phyloP scores from a whole-genome alignment of 2,888 invertebrate genomes.

The Allophyes oxyacanthae region DNA sequence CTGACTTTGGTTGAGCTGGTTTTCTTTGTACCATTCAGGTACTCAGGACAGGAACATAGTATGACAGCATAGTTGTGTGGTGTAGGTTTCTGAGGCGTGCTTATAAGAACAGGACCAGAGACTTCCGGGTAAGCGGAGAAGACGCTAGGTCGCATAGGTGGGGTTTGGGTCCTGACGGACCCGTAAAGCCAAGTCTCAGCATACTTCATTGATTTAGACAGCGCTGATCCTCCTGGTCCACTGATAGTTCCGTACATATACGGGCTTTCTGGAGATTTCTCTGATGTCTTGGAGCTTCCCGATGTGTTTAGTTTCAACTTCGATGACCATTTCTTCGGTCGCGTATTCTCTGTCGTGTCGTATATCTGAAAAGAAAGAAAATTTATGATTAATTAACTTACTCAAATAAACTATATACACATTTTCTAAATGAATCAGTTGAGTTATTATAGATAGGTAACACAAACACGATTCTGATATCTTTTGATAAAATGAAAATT shows the following conservation, averaged over 20 bases:
- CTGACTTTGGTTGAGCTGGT: conserved; percentile 92
- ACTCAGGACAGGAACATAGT: conserved; percentile 95
- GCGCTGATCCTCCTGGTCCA: conserved; percentile 91
- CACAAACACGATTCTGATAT: too few species aligned
- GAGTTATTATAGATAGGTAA: too few species aligned
- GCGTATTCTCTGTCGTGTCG: conserved; percentile 86
- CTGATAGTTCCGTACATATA: conserved; percentile 86
- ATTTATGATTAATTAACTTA: conserved; percentile 1
- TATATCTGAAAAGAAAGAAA: conserved; percentile 81
- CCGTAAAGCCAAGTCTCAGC: conserved; percentile 96
- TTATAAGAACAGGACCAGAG: conserved; percentile 83
- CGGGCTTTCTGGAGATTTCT: conserved; percentile 84
- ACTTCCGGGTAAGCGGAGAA: conserved; percentile 85
- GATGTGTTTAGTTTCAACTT: conserved; percentile 90
- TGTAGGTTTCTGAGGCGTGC: conserved; percentile 88
- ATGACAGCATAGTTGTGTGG: conserved; percentile 92
- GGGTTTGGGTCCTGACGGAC: conserved; percentile 90
- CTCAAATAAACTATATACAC: too few species aligned
- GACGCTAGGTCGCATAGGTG: conserved; percentile 83
- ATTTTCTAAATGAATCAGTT: too few species aligned
- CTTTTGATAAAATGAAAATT: too few species aligned
- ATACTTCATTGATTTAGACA: conserved; percentile 95
- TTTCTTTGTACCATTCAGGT: conserved; percentile 93
- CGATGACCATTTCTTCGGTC: conserved; percentile 93
- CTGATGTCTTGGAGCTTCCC: conserved; percentile 82